phyloP scores from a whole-genome alignment of 2,113 vertebrate species.

The Salvelinus fontinalis region DNA sequence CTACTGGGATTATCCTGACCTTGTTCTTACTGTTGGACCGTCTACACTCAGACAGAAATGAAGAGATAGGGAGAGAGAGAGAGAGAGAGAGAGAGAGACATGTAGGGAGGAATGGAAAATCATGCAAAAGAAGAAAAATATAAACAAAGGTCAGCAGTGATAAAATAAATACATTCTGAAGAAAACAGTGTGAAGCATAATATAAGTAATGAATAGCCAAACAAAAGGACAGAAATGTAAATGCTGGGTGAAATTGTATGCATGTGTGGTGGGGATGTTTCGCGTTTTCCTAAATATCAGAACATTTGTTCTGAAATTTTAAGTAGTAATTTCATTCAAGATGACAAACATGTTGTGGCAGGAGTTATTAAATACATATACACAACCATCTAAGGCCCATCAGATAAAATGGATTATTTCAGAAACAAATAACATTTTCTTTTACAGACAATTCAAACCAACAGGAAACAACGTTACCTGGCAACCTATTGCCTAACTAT shows the following conservation, averaged over 20 bases:
- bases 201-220: constrained; percentile 6
- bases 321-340: neutral
- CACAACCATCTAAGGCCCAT: neutral
- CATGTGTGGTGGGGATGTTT: neutral
- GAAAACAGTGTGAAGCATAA: neutral
- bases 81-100: constrained; percentile 44
- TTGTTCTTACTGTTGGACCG: constrained; percentile 72
- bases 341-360: neutral
- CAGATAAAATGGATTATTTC: too few species aligned
- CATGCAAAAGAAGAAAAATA: constrained; percentile 52
- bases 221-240: neutral
- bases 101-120: constrained; percentile 53
- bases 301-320: neutral
- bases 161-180: constrained; percentile 26
- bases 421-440: too few species aligned
- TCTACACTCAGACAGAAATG: constrained; percentile 60
- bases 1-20: constrained; percentile 84
- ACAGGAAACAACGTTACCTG: neutral
- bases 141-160: constrained; percentile 34
- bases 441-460: neutral
- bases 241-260: neutral
- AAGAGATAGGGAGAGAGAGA: neutral
- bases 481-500: neutral
- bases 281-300: neutral
- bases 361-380: neutral